Evolutionary conservation across 2,113 vertebrate genomes (phyloP), one percentile per base, ranked within the genome.

Genomic region (Pangasianodon gigas): DNA sequence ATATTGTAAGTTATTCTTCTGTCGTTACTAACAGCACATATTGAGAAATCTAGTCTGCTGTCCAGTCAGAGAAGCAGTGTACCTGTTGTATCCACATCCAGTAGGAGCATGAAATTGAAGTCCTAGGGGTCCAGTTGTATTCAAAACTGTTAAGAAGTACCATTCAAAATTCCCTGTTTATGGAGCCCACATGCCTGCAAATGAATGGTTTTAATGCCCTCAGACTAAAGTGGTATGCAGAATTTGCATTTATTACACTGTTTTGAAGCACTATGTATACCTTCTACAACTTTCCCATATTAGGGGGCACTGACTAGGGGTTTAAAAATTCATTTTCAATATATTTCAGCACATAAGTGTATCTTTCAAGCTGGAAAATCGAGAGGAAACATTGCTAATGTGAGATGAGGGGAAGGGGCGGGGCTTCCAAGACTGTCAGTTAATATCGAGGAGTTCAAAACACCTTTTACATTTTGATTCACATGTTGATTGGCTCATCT

Each of bases 191-290:
- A 52, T 81, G 48, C 52, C 81, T 52, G 32, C 52, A 84, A 26
- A 84, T 84, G 32, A 41, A 41, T 41, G 8, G 29, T 41, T 41
- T 44, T 24, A 84, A 41, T 84, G 29, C 29, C 48, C 29, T 83
- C 51, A 82, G n/a, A 54, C 18, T 56, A 58, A 58, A 58, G 52
- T n/a, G 14, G 80, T 37, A 41, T 54, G 41, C 54, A 24, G n/a
- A 24, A 83, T 44, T 41, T 26, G 54, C 54, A 84, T 84, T 41
- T 58, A 84, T 84, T 84, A 84, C 81, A 60, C 52, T 26, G 32
- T 58, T 84, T 41, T 51, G 13, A 52, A 84, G 10, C 9, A 46
- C 9, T 37, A 18, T 54, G 51, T 56, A 13, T 82, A 56, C 29
- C 14, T 54, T 54, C 16, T 56, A 32, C 16, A 56, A 54, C n/a